These are phyloP conservation scores for Sclerurus mexicanus DNA, from an alignment of 2,113 vertebrate genomes.

Conservation along the genomic window DNA sequence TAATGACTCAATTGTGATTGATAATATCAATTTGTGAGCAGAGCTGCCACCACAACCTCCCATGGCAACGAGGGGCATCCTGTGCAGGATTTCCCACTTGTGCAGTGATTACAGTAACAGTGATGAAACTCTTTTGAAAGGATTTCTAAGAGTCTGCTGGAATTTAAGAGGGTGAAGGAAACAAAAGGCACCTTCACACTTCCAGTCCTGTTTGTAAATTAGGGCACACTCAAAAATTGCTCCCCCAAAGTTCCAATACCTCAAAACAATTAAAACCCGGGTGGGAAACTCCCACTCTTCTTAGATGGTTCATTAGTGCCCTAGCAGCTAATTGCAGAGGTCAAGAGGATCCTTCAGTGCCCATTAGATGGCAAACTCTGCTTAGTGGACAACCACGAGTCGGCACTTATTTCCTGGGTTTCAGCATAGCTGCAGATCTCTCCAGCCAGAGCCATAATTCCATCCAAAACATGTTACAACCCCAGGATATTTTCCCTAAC, in stretches of 20 bases:
- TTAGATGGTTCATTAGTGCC: not conserved
- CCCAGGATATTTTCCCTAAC: not conserved
- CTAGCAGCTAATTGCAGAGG: not conserved
- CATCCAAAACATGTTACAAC: not conserved
- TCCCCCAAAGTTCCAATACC: not conserved
- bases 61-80: not conserved
- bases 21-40: not conserved
- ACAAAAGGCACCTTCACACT: not conserved
- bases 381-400: not conserved
- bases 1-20: not conserved
- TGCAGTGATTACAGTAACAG: not conserved
- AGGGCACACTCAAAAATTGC: rapidly evolving
- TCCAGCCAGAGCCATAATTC: not conserved
- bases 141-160: not conserved
- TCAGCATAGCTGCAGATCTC: not conserved
- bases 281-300: not conserved
- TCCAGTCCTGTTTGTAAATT: not conserved
- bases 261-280: not conserved
- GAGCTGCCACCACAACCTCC: not conserved
- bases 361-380: not conserved
- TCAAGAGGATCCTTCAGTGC: not conserved
- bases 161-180: not conserved
- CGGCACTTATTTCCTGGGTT: not conserved
- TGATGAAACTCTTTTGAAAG: not conserved
- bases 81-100: not conserved